Percentiles rank a stretch among this genome's conserved stretches.
These are phyloP conservation scores for Cydia fagiglandana DNA, from an alignment of 1,140 invertebrate species.

Conservation along the genomic window DNA sequence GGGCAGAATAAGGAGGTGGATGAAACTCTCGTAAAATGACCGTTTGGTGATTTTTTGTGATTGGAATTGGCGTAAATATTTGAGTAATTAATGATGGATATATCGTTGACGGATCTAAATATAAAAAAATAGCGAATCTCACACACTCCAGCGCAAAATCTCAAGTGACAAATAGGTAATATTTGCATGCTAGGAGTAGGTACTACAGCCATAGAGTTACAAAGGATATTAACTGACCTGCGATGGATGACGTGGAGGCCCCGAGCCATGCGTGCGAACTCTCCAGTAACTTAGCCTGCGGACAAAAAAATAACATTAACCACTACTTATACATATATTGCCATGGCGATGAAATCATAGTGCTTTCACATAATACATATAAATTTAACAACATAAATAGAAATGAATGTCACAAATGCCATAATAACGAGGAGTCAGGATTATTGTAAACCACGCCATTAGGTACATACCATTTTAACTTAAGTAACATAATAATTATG, in stretches of 20 bases:
- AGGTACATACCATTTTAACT: too few species aligned
- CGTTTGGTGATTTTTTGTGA: too few species aligned
- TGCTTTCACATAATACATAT: background rate
- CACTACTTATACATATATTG: background rate
- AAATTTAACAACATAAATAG: background rate
- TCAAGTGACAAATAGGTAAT: background rate
- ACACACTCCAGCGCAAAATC: background rate
- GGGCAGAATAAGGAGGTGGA: background rate
- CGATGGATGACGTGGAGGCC: constrained; percentile 90
- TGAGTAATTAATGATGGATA: background rate
- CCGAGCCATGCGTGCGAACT: constrained; percentile 94
- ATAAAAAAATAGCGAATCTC: background rate
- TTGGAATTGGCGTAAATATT: background rate
- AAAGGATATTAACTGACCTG: constrained; percentile 85
- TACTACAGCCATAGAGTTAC: background rate
- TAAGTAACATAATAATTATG: too few species aligned
- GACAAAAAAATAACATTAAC: constrained; percentile 74
- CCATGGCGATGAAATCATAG: background rate
- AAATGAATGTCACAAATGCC: too few species aligned
- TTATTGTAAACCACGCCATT: too few species aligned
- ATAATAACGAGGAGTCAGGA: too few species aligned
- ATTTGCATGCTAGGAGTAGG: background rate
- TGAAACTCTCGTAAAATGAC: background rate
- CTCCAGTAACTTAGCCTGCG: constrained; percentile 93
- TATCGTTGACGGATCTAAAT: background rate